A percentile compares a stretch with the other conserved stretches of the same genome.
Conservation (phyloP, 2,888 invertebrate genomes). For the Blera fallax region DNA sequence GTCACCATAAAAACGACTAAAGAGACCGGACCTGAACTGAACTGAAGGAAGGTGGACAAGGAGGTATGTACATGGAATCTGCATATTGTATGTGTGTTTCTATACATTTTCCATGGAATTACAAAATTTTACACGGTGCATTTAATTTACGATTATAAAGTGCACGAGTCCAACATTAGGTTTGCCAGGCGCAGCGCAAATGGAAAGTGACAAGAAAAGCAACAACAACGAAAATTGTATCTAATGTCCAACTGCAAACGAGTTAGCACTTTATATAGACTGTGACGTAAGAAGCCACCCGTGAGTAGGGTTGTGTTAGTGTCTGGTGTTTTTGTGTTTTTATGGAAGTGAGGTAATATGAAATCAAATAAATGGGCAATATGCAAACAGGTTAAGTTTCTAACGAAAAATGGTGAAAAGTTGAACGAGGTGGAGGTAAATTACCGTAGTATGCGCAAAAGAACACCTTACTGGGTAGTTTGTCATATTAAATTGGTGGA, state of each 20-base stretch:
- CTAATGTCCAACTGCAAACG: constrained; percentile 28
- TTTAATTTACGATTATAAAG: constrained; percentile 67
- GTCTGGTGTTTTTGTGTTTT: background rate
- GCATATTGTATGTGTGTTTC: constrained; percentile 11
- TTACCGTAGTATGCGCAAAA: background rate
- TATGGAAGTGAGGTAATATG: constrained; percentile 11
- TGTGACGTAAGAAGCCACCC: constrained; percentile 56
- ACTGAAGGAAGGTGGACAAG: background rate
- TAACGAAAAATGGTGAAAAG: background rate
- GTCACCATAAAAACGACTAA: constrained; percentile 26
- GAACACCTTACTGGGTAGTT: background rate
- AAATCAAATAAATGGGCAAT: background rate
- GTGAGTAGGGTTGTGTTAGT: constrained; percentile 19
- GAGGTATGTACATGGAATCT: constrained; percentile 4
- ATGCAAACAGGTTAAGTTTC: constrained; percentile 26
- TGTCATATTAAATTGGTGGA: background rate
- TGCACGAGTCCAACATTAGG: constrained; percentile 67
- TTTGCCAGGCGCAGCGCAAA: constrained; percentile 29
- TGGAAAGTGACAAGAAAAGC: constrained; percentile 50
- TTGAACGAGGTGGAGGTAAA: background rate
- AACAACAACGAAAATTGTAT: constrained; percentile 4
- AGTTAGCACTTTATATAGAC: constrained; percentile 25
- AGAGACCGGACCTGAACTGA: background rate
- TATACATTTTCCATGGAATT: constrained; percentile 53
- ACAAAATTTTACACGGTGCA: constrained; percentile 58